Evolutionary conservation across 2,888 invertebrate species (phyloP).

Genomic region (Eutolmus rufibarbis): DNA sequence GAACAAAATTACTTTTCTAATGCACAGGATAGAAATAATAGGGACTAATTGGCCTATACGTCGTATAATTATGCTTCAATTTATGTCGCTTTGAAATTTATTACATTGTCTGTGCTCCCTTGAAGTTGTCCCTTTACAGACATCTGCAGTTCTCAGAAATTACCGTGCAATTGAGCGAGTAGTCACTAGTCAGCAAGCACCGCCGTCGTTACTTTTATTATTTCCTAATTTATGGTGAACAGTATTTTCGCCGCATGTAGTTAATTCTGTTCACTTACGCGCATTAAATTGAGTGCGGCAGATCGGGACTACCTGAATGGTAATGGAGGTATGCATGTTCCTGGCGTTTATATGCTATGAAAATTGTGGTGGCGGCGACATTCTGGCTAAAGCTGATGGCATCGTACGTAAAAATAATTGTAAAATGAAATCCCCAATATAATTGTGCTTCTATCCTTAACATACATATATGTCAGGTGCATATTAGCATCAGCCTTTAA

Average conservation of each 20-base stretch:
- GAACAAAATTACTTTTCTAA: background rate
- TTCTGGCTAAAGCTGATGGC: background rate
- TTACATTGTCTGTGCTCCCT: background rate
- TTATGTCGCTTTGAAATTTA: slow-evolving; percentile 40
- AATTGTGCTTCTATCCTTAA: background rate
- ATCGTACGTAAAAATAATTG: background rate
- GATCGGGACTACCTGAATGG: background rate
- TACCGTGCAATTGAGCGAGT: background rate
- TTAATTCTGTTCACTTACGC: slow-evolving; percentile 25
- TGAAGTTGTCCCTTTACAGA: slow-evolving; percentile 1
- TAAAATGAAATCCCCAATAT: background rate
- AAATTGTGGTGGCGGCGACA: slow-evolving; percentile 8
- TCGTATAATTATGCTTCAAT: slow-evolving; percentile 42
- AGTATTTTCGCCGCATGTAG: slow-evolving; percentile 5
- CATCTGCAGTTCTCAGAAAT: slow-evolving; percentile 10
- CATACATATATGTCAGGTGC: background rate
- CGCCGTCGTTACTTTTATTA: background rate
- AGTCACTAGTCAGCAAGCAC: background rate
- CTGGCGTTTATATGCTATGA: background rate
- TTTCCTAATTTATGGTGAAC: background rate
- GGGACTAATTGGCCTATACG: slow-evolving; percentile 40
- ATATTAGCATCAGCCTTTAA: background rate
- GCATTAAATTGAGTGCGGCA: slow-evolving; percentile 16
- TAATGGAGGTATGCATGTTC: background rate
- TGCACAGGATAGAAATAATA: slow-evolving; percentile 26